Percentiles rank a stretch among this genome's conserved stretches.
phyloP scores from a whole-genome alignment of 2,888 invertebrate genomes.

The Gryllus longicercus region DNA sequence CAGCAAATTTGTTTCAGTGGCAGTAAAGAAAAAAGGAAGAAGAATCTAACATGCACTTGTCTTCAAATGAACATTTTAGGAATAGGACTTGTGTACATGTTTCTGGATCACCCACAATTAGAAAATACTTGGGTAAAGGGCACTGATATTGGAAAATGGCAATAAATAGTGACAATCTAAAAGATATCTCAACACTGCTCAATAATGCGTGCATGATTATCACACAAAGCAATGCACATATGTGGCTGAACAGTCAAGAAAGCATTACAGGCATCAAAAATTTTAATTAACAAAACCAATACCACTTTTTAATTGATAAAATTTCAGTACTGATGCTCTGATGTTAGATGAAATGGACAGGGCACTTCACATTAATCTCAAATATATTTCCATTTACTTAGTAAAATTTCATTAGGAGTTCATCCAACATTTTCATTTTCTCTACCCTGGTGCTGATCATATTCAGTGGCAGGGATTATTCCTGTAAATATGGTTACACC shows the following conservation, averaged over 20 bases:
- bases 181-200: no score
- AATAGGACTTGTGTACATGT: no score
- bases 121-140: no score
- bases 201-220: no score
- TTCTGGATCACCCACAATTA: no score
- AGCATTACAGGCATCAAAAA: slow-evolving; percentile 6
- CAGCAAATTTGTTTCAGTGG: background rate
- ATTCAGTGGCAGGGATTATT: background rate
- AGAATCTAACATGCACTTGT: no score
- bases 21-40: background rate
- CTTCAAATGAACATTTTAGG: no score
- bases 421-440: background rate
- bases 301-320: background rate
- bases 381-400: no score
- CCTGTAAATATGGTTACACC: slow-evolving; percentile 6
- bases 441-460: background rate
- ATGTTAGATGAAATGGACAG: background rate
- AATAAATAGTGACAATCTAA: no score
- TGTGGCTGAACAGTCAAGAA: background rate
- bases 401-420: background rate
- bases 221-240: background rate
- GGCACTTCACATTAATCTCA: no score
- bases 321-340: background rate
- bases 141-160: no score
- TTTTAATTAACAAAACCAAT: background rate